Percentiles rank a stretch among this genome's conserved stretches.
phyloP scores from a whole-genome alignment of 1,140 invertebrate species.

The Callitettix versicolor region DNA sequence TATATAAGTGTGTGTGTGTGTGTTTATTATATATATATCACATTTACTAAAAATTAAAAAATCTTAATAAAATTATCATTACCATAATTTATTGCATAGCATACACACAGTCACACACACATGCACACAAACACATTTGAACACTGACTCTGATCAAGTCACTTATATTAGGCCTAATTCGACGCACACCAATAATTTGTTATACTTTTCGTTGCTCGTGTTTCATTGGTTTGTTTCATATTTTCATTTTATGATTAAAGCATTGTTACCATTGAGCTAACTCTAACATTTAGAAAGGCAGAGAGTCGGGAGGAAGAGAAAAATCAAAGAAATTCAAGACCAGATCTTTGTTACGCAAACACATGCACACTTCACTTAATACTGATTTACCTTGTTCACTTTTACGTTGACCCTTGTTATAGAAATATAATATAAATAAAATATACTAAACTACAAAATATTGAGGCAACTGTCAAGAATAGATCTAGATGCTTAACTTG shows the following conservation, averaged over 20 bases:
- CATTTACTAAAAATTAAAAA: constrained; percentile 2
- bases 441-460: neutral
- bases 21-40: no score
- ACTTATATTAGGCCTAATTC: constrained; percentile 4
- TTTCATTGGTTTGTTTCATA: constrained; percentile 8
- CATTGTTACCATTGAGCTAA: constrained; percentile 9
- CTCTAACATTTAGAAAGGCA: neutral
- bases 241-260: constrained; percentile 8
- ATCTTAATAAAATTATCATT: constrained; percentile 7
- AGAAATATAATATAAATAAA: neutral
- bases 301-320: neutral
- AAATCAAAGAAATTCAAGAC: neutral
- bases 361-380: neutral
- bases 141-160: neutral
- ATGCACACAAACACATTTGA: neutral
- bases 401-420: neutral
- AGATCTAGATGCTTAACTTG: no score
- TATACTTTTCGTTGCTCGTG: neutral
- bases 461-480: no score
- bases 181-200: neutral
- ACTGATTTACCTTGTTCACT: neutral
- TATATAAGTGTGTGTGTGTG: no score
- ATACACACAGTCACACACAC: neutral
- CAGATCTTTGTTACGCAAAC: neutral
- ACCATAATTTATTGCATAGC: constrained; percentile 11